These are phyloP conservation scores for Phyllotis vaccarum DNA, from an alignment of 2,797 vertebrate species.

Conservation along the genomic window DNA sequence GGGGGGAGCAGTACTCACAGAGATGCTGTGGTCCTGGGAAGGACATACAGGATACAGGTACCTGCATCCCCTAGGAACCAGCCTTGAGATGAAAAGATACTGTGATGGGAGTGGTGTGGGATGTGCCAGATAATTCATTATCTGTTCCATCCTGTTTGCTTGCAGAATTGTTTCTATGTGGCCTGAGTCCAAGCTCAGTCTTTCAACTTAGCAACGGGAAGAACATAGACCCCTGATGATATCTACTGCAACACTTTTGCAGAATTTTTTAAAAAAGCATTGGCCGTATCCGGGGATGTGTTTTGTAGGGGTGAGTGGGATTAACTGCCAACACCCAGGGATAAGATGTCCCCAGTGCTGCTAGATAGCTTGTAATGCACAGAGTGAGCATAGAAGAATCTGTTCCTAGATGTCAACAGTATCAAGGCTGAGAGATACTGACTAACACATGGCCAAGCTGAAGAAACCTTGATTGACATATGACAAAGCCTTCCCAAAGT, in stretches of 20 bases:
- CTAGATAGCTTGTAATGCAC: accelerated
- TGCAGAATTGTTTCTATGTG: background rate
- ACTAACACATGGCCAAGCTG: no score
- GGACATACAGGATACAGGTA: background rate
- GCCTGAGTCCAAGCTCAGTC: background rate
- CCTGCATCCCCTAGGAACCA: accelerated
- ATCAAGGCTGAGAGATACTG: background rate
- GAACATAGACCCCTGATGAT: accelerated
- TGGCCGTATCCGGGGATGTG: background rate
- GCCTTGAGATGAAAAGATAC: accelerated
- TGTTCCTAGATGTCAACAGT: accelerated
- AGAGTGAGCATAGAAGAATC: accelerated
- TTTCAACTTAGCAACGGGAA: background rate
- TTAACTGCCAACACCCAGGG: accelerated
- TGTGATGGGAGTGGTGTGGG: background rate
- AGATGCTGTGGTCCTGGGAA: background rate
- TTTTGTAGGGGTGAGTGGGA: background rate
- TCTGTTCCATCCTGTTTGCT: background rate
- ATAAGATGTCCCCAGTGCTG: accelerated
- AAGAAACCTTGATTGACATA: background rate
- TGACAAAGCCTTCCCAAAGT: background rate
- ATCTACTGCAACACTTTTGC: accelerated
- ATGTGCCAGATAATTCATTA: background rate
- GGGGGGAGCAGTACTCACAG: accelerated
- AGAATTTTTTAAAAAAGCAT: background rate